Percentiles rank a stretch among this genome's conserved stretches.
phyloP scores from a whole-genome alignment of 2,888 invertebrate species.

The Drosophila histrio region DNA sequence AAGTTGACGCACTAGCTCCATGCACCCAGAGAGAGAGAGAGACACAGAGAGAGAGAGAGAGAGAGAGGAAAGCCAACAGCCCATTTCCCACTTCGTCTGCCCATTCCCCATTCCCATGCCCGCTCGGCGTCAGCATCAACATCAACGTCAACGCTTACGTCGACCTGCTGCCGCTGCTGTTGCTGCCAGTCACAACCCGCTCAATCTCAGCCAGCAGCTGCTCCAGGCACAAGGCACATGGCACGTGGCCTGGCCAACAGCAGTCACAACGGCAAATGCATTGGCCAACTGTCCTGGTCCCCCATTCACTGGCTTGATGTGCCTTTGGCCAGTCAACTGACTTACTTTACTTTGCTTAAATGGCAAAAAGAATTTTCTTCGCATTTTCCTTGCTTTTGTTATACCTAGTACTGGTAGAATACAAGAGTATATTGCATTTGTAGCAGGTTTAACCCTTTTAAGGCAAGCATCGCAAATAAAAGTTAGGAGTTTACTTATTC shows the following conservation, averaged over 20 bases:
- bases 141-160: slow-evolving; percentile 8
- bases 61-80: no score
- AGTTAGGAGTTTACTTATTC: no score
- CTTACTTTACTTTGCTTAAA: slow-evolving; percentile 55
- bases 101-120: background rate
- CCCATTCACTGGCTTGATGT: slow-evolving; percentile 25
- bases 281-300: slow-evolving; percentile 24
- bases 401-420: background rate
- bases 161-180: slow-evolving; percentile 25
- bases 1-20: slow-evolving; percentile 51
- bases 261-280: slow-evolving; percentile 10
- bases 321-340: slow-evolving; percentile 67
- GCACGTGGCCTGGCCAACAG: background rate
- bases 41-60: no score
- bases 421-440: background rate
- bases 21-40: background rate
- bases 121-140: background rate
- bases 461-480: no score
- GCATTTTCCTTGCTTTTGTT: slow-evolving; percentile 36
- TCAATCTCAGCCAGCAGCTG: slow-evolving; percentile 17
- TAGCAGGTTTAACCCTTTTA: no score
- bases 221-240: background rate
- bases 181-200: slow-evolving; percentile 21
- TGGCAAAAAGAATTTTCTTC: slow-evolving; percentile 55
- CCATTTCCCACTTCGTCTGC: no score